Base-by-base conservation (phyloP, 2,888 invertebrate genomes). In the Epinotia demarniana region DNA sequence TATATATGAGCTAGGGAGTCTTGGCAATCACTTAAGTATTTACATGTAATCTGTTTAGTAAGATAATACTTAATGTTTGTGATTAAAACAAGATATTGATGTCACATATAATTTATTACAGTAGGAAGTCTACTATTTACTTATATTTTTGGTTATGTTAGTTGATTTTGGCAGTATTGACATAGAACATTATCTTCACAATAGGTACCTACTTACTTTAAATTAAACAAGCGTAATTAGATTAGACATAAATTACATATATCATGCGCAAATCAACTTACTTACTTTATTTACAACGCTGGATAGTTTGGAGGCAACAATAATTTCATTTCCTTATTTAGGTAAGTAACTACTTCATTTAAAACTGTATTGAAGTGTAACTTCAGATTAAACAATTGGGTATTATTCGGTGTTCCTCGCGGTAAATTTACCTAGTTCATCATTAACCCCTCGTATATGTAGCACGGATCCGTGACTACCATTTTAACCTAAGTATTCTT, bases 141-240 rank as follows among this genome's bases (percentile, higher is more conserved):
- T 78, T 81, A 80, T 79, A 60, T 70, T 57, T 73, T 68, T 74
- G 69, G 63, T 23, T 66, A 57, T 75, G 77, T 77, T 78, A 80
- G 78, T 82, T 81, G 83, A 74, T 80, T 76, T 79, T 83, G 81
- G 82, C 84, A 83, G 81, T 80, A 72, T 76, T 73, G 69, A 72
- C 73, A 70, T 75, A 77, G 61, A 77, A 71, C 67, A 69, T 62
- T 75, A 77, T 68, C 75, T 73, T 73, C 16, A 68, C 64, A 58
- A 58, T 3, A 2, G 23, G 23, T 27, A 27, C 23, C 23, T 62
- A 68, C 3, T 73, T 39, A 61, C 27, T 23, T 68, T 43, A 58
- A 39, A 67, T 12, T 43, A 61, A 33, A 67, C 57, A 58, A 72
- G 53, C 71, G 57, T 19, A 43, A 19, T 63, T n/a, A 63, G 19